A percentile compares a stretch with the other conserved stretches of the same genome.
phyloP scores from a whole-genome alignment of 2,888 invertebrate genomes.

The Nomada ferruginata region DNA sequence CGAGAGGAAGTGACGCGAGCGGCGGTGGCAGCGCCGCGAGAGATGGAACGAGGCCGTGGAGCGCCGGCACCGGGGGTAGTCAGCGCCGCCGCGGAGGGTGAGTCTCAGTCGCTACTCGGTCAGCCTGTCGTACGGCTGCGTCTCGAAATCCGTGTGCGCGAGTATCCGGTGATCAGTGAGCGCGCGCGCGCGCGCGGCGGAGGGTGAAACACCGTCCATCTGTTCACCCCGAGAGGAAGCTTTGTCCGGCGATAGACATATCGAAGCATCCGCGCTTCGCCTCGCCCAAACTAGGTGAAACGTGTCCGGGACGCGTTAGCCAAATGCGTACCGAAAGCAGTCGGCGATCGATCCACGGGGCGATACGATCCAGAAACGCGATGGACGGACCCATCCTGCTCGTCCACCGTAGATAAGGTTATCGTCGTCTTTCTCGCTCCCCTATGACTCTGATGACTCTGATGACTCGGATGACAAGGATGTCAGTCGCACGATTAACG shows the following conservation, averaged over 20 bases:
- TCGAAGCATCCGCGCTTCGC: no score
- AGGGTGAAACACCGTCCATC: not conserved
- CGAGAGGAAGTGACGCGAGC: constrained; percentile 26
- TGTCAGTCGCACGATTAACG: no score
- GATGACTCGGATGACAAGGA: no score
- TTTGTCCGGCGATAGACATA: not conserved
- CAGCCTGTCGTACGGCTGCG: constrained; percentile 74
- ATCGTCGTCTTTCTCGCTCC: no score
- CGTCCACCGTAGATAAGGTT: constrained; percentile 53
- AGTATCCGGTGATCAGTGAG: constrained; percentile 18
- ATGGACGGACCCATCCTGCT: constrained; percentile 70
- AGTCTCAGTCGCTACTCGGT: constrained; percentile 78
- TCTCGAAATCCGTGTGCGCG: constrained; percentile 51
- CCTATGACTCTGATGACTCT: no score
- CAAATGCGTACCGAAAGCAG: constrained; percentile 68
- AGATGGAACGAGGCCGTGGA: not conserved
- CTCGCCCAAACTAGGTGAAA: constrained; percentile 5
- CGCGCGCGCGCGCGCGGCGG: not conserved
- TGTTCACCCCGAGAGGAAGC: not conserved
- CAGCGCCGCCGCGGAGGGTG: constrained; percentile 75
- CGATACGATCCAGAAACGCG: constrained; percentile 71
- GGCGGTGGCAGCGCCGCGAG: not conserved
- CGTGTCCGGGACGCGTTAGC: constrained; percentile 37
- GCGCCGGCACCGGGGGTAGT: constrained; percentile 73
- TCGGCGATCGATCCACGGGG: constrained; percentile 70